Conservation (phyloP, 2,888 invertebrate species). For the Schrankia costaestrigalis region DNA sequence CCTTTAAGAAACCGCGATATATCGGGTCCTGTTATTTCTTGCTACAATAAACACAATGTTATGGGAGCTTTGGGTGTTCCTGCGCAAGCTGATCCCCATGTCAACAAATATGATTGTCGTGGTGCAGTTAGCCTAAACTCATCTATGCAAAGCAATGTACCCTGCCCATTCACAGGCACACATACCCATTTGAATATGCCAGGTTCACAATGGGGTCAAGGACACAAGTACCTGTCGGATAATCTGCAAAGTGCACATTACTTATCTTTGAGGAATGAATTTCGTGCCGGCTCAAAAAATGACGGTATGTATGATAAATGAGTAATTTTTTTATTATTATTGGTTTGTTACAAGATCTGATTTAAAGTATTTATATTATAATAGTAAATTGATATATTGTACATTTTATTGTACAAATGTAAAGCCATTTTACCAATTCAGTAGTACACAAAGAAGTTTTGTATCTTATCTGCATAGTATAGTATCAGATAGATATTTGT, state of each 20-base stretch:
- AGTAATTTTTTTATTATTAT: background rate
- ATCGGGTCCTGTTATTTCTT: slow-evolving; percentile 80
- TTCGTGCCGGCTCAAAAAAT: slow-evolving; percentile 45
- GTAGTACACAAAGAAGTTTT: too few species aligned
- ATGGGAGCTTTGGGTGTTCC: slow-evolving; percentile 55
- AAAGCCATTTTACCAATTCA: too few species aligned
- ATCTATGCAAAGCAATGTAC: slow-evolving; percentile 88
- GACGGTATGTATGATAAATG: slow-evolving; percentile 51
- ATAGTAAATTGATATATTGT: too few species aligned
- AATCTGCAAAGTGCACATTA: slow-evolving; percentile 85
- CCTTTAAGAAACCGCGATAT: slow-evolving; percentile 84
- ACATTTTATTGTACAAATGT: too few species aligned
- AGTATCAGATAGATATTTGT: too few species aligned
- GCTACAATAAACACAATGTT: slow-evolving; percentile 49
- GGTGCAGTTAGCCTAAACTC: slow-evolving; percentile 84
- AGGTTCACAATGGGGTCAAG: slow-evolving; percentile 86
- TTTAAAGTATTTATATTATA: too few species aligned
- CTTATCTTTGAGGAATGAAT: slow-evolving; percentile 76
- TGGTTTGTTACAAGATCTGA: background rate
- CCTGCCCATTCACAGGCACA: slow-evolving; percentile 83
- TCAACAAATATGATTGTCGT: slow-evolving; percentile 84
- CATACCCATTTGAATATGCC: slow-evolving; percentile 88
- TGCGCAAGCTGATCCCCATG: slow-evolving; percentile 76
- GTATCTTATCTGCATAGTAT: too few species aligned
- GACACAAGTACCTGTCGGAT: slow-evolving; percentile 85